Base-by-base conservation (phyloP, 2,113 vertebrate species). In the Takifugu bimaculatus region DNA sequence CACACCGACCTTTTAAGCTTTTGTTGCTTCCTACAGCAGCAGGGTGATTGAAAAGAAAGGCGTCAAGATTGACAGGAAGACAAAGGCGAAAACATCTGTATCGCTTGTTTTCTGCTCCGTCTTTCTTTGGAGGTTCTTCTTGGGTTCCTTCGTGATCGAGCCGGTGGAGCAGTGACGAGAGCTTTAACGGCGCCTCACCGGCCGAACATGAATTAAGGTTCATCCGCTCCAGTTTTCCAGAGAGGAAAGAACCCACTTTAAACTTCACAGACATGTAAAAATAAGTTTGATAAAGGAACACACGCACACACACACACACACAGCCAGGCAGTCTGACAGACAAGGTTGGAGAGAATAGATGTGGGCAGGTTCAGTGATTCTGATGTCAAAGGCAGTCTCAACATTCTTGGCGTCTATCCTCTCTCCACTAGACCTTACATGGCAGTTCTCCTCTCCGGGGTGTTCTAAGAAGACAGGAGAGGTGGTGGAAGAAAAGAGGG, bases 361-460 rank as follows among this genome's bases (percentile, higher is more conserved):
- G 78, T 83, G 73, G 87, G 84, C 83, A 89, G 84, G 80, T 83
- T 85, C 84, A 84, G 63, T 81, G 80, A 82, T 88, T 84, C 80
- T 54, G 68, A 72, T 82, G 86, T 87, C 87, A 85, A 83, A 77
- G 76, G 82, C 68, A 60, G 78, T 84, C 71, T 80, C 81, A 84
- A 83, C 61, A 45, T 78, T 82, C 74, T 67, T 73, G 45, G 75
- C 80, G 77, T 88, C 86, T 80, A 78, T 85, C 81, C 84, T 85
- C 75, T 85, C 83, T 85, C 83, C 86, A 85, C 73, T 72, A 84
- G 84, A 88, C 84, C 87, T 87, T 84, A 88, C 87, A 88, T 85
- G 86, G 84, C 87, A 87, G 78, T 78, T 85, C 82, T 74, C 60
- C 76, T 88, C 86, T 85, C 84, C 26, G 48, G 84, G 83, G 84